Conservation (phyloP, 2,888 invertebrate genomes). For the Drosophila nr. fundita region DNA sequence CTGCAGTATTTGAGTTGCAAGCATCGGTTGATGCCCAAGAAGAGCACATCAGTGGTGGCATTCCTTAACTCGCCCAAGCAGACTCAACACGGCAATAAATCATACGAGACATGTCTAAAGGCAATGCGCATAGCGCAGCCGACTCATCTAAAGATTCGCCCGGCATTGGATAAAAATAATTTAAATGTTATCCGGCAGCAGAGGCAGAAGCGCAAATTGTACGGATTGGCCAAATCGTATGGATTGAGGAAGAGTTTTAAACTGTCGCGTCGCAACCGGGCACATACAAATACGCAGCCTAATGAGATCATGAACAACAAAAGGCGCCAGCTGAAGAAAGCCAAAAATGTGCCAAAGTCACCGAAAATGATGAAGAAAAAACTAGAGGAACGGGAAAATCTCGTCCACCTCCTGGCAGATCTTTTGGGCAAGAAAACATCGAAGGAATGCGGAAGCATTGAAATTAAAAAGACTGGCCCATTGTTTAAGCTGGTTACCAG, state of each 20-base stretch:
- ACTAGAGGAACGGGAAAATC: constrained; percentile 1
- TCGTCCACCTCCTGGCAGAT: constrained; percentile 26
- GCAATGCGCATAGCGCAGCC: neutral
- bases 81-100: neutral
- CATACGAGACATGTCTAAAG: neutral
- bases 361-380: neutral
- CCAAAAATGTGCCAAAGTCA: neutral
- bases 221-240: neutral
- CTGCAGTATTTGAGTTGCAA: neutral
- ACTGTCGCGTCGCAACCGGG: neutral
- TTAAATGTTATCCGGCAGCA: neutral
- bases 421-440: constrained; percentile 3
- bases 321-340: neutral
- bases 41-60: neutral
- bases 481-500: constrained; percentile 29
- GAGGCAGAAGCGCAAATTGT: neutral
- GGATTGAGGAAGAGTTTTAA: neutral
- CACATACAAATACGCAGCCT: neutral
- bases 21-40: neutral
- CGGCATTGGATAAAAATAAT: neutral
- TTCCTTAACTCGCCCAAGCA: neutral
- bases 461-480: constrained; percentile 34
- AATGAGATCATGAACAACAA: neutral
- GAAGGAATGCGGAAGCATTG: neutral
- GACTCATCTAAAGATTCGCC: neutral